phyloP scores from a whole-genome alignment of 2,888 invertebrate species.

The Zaprionus lineosus region DNA sequence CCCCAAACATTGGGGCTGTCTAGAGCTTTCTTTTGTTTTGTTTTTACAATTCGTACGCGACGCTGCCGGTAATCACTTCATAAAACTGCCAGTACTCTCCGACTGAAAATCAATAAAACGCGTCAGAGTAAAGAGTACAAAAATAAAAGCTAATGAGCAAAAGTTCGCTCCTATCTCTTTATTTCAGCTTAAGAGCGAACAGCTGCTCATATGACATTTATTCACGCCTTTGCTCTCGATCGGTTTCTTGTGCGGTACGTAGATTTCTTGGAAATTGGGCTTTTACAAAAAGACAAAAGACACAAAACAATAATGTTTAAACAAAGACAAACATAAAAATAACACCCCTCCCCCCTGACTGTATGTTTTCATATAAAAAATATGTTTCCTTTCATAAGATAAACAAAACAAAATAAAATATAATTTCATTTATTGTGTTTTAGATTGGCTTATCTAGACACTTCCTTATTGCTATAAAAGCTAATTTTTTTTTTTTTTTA shows the following conservation, averaged over 20 bases:
- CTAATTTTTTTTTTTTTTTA: too few relatives aligned
- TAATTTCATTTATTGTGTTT: too few relatives aligned
- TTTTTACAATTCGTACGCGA: conserved; percentile 12
- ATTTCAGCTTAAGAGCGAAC: conserved; percentile 28
- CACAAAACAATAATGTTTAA: neutral
- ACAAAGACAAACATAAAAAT: neutral
- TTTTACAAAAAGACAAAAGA: conserved; percentile 2
- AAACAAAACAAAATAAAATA: too few relatives aligned
- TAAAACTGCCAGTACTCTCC: conserved; percentile 16
- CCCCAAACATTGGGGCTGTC: conserved; percentile 26
- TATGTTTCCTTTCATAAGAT: too few relatives aligned
- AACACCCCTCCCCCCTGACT: too few relatives aligned
- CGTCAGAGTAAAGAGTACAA: conserved; percentile 21
- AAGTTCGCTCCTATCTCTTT: conserved; percentile 7
- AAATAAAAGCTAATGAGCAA: neutral
- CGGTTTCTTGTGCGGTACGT: conserved; percentile 16
- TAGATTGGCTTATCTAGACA: too few relatives aligned
- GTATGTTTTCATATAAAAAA: too few relatives aligned
- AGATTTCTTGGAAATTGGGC: conserved; percentile 29
- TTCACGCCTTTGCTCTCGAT: conserved; percentile 38
- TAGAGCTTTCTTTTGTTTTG: conserved; percentile 42
- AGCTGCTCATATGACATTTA: too few relatives aligned
- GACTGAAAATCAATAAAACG: conserved; percentile 60
- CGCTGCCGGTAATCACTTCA: too few relatives aligned
- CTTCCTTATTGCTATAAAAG: too few relatives aligned